phyloP scores from a whole-genome alignment of 2,888 invertebrate genomes.

The Brenthis ino region DNA sequence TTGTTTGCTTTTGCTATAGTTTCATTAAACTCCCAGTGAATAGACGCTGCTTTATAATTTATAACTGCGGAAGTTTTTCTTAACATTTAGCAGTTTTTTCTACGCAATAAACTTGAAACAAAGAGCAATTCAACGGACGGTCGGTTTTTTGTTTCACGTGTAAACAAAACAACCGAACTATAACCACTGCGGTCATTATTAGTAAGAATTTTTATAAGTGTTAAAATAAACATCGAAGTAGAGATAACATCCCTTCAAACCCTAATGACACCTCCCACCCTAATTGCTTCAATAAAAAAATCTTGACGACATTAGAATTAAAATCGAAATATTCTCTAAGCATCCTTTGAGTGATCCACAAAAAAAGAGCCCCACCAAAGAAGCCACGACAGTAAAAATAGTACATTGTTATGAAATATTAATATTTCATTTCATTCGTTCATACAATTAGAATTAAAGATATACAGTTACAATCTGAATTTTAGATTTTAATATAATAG shows the following conservation, averaged over 20 bases:
- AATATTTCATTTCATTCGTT: constrained; percentile 72
- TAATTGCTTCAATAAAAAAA: constrained; percentile 33
- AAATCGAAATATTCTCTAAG: not conserved
- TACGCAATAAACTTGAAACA: constrained; percentile 31
- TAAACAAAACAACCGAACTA: constrained; percentile 35
- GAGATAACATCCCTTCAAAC: constrained; percentile 43
- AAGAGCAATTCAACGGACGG: constrained; percentile 19
- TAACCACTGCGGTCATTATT: constrained; percentile 32
- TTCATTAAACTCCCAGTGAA: constrained; percentile 19
- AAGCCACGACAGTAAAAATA: constrained; percentile 76
- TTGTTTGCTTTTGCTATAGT: constrained; percentile 31
- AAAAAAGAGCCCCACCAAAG: constrained; percentile 48
- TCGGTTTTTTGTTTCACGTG: constrained; percentile 18
- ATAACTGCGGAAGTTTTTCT: not conserved
- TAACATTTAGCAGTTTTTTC: constrained; percentile 23
- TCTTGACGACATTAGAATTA: constrained; percentile 1
- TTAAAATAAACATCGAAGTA: constrained; percentile 35
- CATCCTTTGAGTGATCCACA: not conserved
- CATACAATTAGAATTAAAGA: constrained; percentile 65
- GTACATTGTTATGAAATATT: constrained; percentile 64
- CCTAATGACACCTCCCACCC: constrained; percentile 52
- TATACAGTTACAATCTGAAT: constrained; percentile 76
- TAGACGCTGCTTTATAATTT: constrained; percentile 4
- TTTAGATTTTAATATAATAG: constrained; percentile 66
- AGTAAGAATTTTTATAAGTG: constrained; percentile 36